phyloP scores from a whole-genome alignment of 2,888 invertebrate species.

The Mycalesis mineus region DNA sequence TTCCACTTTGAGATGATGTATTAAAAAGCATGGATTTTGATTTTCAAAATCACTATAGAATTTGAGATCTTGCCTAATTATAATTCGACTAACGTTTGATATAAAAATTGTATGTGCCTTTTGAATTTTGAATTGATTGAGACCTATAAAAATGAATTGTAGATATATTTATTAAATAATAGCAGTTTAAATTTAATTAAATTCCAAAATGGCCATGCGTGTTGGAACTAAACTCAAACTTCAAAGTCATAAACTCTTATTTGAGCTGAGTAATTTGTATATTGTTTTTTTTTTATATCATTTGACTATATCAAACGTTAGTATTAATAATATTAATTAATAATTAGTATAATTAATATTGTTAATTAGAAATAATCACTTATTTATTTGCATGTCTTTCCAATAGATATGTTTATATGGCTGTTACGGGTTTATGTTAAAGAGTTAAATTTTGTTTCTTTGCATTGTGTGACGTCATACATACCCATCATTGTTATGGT shows the following conservation, averaged over 20 bases:
- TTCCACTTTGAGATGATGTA: slow-evolving; percentile 13
- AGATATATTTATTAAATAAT: too few relatives aligned
- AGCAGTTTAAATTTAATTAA: too few relatives aligned
- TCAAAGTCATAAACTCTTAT: too few relatives aligned
- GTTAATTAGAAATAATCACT: slow-evolving; percentile 21
- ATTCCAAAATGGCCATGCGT: too few relatives aligned
- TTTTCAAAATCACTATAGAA: slow-evolving; percentile 15
- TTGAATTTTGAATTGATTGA: too few relatives aligned
- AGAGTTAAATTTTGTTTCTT: background rate
- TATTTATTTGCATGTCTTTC: slow-evolving; percentile 30
- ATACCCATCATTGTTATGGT: slow-evolving; percentile 48
- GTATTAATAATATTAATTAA: too few relatives aligned
- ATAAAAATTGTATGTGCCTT: too few relatives aligned
- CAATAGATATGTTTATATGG: slow-evolving; percentile 1
- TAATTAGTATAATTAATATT: too few relatives aligned
- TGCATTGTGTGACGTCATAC: slow-evolving; percentile 35
- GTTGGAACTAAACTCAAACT: too few relatives aligned
- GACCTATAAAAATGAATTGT: too few relatives aligned
- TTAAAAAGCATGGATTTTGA: slow-evolving; percentile 31
- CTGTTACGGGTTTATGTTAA: slow-evolving; percentile 10
- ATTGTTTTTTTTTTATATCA: too few relatives aligned
- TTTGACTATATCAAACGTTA: slow-evolving; percentile 1
- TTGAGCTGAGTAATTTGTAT: too few relatives aligned
- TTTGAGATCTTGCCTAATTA: background rate
- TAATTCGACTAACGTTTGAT: background rate